Conservation (phyloP, 2,113 vertebrate species). For the Paraplagusia blochii region DNA sequence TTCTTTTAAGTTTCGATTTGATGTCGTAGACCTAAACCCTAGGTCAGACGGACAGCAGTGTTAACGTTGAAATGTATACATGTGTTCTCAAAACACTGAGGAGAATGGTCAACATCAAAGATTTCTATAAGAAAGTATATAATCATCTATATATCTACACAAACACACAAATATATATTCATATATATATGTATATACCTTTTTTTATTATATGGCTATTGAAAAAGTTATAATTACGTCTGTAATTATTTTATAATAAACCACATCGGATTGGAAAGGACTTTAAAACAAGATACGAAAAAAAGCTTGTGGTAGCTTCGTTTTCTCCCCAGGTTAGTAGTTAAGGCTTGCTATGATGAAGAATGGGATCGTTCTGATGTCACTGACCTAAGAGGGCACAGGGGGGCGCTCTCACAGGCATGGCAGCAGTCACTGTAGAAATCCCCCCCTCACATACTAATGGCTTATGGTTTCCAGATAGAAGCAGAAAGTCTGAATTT, state of each 20-base stretch:
- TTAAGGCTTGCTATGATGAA: constrained; percentile 78
- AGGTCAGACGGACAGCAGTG: constrained; percentile 61
- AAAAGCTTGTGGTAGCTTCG: constrained; percentile 68
- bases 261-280: constrained; percentile 77
- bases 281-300: constrained; percentile 67
- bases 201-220: constrained; percentile 81
- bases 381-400: constrained; percentile 32
- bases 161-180: constrained; percentile 83
- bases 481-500: background rate
- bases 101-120: constrained; percentile 79
- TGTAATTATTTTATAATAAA: constrained; percentile 77
- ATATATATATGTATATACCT: constrained; percentile 78
- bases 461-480: constrained; percentile 3
- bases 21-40: constrained; percentile 49
- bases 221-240: constrained; percentile 77
- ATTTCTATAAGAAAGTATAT: constrained; percentile 85
- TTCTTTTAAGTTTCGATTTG: constrained; percentile 20
- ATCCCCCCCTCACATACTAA: constrained; percentile 16
- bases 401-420: constrained; percentile 33
- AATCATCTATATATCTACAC: constrained; percentile 81
- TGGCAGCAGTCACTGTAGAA: constrained; percentile 36
- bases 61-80: constrained; percentile 68
- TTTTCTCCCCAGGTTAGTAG: constrained; percentile 49
- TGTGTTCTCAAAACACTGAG: constrained; percentile 75
- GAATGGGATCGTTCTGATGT: constrained; percentile 37